phyloP scores from a whole-genome alignment of 2,113 vertebrate genomes.

The Pedetes capensis region DNA sequence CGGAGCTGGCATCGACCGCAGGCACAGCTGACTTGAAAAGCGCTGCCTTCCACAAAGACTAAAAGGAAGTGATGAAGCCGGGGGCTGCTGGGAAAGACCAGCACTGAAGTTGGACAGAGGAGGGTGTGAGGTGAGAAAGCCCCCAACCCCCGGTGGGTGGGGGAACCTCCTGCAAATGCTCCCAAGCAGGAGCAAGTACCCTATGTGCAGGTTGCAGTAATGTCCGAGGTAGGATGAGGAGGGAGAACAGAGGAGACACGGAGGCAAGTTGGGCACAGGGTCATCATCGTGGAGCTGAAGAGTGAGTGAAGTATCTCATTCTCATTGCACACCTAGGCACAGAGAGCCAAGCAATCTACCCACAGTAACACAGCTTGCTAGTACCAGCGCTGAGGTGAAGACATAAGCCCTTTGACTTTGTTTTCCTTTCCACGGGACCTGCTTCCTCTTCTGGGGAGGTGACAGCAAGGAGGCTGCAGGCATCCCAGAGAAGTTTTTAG shows the following conservation, averaged over 20 bases:
- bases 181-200: neutral
- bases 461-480: neutral
- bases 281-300: neutral
- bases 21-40: neutral
- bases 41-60: neutral
- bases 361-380: accelerated
- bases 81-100: too few relatives aligned
- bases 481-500: neutral
- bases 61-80: neutral
- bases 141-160: too few relatives aligned
- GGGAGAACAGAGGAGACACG: accelerated
- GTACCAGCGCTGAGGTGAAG: neutral
- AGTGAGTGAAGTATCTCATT: neutral
- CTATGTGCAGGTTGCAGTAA: neutral
- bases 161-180: accelerated
- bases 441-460: neutral
- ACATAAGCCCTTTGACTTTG: neutral
- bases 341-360: neutral
- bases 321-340: neutral
- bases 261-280: accelerated
- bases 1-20: neutral
- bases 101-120: neutral
- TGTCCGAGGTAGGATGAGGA: neutral
- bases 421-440: neutral
- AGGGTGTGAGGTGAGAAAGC: too few relatives aligned